phyloP scores from a whole-genome alignment of 2,113 vertebrate genomes.

The Acanthochromis polyacanthus region DNA sequence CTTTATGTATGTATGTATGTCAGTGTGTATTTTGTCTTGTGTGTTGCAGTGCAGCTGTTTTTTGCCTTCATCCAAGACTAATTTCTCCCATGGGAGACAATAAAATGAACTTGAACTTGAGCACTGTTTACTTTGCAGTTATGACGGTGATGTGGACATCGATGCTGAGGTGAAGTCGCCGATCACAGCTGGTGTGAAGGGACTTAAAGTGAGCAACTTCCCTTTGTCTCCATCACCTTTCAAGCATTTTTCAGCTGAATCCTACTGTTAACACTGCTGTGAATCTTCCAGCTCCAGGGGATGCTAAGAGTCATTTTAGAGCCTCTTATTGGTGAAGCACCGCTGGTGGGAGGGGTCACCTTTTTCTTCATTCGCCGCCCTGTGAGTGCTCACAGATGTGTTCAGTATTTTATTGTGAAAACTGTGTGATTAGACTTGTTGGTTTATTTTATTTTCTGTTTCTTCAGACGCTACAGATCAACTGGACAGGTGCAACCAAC shows the following conservation, averaged over 20 bases:
- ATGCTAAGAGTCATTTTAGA: constrained; percentile 92
- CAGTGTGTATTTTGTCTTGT: too few species aligned
- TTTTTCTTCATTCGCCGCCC: constrained; percentile 96
- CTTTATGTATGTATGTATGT: too few species aligned
- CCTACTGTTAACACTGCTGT: not conserved
- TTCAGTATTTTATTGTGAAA: not conserved
- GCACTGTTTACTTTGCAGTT: constrained; percentile 81
- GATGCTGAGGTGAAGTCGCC: constrained; percentile 89
- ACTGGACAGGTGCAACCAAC: constrained; percentile 97
- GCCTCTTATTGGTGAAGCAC: constrained; percentile 90
- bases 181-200: constrained; percentile 91
- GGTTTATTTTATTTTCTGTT: not conserved
- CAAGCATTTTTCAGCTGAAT: not conserved
- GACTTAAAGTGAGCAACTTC: constrained; percentile 86
- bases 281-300: constrained; percentile 87
- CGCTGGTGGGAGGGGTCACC: constrained; percentile 94
- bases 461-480: constrained; percentile 87
- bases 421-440: not conserved
- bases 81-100: too few species aligned
- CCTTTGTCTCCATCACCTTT: not conserved
- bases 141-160: constrained; percentile 93
- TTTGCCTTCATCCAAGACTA: too few species aligned
- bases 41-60: too few species aligned
- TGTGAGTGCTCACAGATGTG: constrained; percentile 81
- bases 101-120: too few species aligned